These are phyloP conservation scores for Synchiropus splendidus DNA, from an alignment of 2,113 vertebrate species.

Conservation along the genomic window DNA sequence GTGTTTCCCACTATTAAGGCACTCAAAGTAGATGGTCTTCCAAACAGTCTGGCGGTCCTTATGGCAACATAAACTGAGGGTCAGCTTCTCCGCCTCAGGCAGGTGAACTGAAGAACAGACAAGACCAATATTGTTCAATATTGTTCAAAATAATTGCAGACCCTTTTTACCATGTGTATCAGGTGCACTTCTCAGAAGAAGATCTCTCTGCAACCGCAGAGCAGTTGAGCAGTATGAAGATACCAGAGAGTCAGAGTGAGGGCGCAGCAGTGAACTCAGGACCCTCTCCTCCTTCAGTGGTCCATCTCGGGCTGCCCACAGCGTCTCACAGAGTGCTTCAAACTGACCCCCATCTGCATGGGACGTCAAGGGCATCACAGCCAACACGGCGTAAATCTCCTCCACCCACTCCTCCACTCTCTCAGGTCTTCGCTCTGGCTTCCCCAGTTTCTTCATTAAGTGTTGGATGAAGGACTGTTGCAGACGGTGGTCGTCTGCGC, in stretches of 20 bases:
- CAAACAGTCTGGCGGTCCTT: conserved; percentile 69
- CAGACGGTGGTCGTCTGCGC: conserved; percentile 37
- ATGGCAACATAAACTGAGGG: conserved; percentile 76
- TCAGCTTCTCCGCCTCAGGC: conserved; percentile 64
- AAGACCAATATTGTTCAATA: no score
- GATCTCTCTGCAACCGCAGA: conserved; percentile 69
- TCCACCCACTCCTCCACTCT: conserved; percentile 47
- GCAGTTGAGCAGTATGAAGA: conserved; percentile 68
- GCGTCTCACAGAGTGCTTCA: conserved; percentile 69
- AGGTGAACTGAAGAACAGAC: conserved; percentile 45
- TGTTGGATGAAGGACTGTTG: conserved; percentile 75
- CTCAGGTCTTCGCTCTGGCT: conserved; percentile 31
- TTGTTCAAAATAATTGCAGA: no score
- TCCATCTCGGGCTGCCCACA: conserved; percentile 69
- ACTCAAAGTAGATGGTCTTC: conserved; percentile 88
- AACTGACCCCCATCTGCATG: conserved; percentile 57
- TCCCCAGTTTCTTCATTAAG: conserved; percentile 60
- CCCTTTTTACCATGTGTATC: conserved; percentile 68
- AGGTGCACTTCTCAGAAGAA: conserved; percentile 49
- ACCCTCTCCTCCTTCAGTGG: conserved; percentile 75
- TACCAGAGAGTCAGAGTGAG: conserved; percentile 60
- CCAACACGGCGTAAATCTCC: conserved; percentile 71
- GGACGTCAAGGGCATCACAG: conserved; percentile 66
- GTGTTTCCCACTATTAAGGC: conserved; percentile 83
- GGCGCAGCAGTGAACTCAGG: conserved; percentile 75